phyloP scores from a whole-genome alignment of 1,140 invertebrate species.

The Drosophila neocordata region DNA sequence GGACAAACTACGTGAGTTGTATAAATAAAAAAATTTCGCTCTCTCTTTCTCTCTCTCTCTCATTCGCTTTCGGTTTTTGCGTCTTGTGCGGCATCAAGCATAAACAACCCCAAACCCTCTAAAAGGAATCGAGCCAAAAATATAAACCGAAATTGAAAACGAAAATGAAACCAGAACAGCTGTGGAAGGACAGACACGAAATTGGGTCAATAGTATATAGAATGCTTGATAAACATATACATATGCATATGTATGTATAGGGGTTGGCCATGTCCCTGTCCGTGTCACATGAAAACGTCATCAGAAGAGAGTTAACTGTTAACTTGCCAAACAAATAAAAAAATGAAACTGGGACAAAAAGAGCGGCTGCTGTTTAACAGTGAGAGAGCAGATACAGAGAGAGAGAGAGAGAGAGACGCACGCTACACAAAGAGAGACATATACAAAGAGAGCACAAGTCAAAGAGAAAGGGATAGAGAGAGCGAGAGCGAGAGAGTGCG shows the following conservation, averaged over 20 bases:
- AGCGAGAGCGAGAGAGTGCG: conserved; percentile 26
- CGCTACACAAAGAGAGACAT: too few species aligned
- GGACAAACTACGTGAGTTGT: conserved; percentile 62
- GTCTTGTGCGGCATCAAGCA: conserved; percentile 54
- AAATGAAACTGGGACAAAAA: conserved; percentile 57
- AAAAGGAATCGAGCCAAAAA: conserved; percentile 46
- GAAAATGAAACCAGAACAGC: conserved; percentile 70
- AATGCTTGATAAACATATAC: conserved; percentile 48
- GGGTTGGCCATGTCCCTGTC: conserved; percentile 56
- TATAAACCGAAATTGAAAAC: conserved; percentile 61
- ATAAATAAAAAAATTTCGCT: conserved; percentile 63
- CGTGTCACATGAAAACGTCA: conserved; percentile 53
- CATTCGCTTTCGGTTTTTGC: conserved; percentile 15
- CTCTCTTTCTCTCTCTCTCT: conserved; percentile 8
- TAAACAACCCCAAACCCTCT: conserved; percentile 72
- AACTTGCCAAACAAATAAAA: conserved; percentile 26
- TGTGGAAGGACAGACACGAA: conserved; percentile 72
- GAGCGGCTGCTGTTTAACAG: conserved; percentile 12
- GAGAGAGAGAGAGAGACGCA: too few species aligned
- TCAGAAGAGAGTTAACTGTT: conserved; percentile 47
- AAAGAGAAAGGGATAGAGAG: conserved; percentile 9
- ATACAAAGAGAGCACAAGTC: not conserved
- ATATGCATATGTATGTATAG: conserved; percentile 18
- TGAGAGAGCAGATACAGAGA: not conserved
- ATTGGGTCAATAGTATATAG: conserved; percentile 77